A percentile compares a stretch with the other conserved stretches of the same genome.
Conservation (phyloP, 2,888 invertebrate genomes). For the Myopa testacea region DNA sequence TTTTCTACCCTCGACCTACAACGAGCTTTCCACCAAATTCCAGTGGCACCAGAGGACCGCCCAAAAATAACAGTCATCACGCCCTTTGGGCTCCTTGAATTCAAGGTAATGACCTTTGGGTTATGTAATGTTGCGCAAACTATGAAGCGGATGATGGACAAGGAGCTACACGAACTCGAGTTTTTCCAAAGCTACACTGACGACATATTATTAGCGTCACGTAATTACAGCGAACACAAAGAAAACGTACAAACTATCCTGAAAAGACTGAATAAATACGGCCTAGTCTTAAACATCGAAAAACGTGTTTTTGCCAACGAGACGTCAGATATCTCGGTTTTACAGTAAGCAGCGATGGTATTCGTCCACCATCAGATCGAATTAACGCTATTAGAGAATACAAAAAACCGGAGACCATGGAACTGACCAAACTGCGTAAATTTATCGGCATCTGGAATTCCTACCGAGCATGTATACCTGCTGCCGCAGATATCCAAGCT, state of each 20-base stretch:
- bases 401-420: constrained; percentile 21
- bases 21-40: constrained; percentile 50
- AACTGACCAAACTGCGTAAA: constrained; percentile 36
- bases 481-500: constrained; percentile 24
- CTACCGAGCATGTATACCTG: constrained; percentile 7
- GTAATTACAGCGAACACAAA: constrained; percentile 22
- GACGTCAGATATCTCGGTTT: background rate
- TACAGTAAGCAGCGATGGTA: background rate
- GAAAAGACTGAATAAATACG: background rate
- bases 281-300: background rate
- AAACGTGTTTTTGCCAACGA: background rate
- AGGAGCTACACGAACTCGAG: constrained; percentile 47
- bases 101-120: constrained; percentile 56
- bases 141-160: constrained; percentile 59
- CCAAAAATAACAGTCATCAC: constrained; percentile 37
- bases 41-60: constrained; percentile 23
- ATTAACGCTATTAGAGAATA: constrained; percentile 21
- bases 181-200: constrained; percentile 48
- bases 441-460: constrained; percentile 38
- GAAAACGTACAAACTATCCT: constrained; percentile 10
- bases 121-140: constrained; percentile 59
- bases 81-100: constrained; percentile 54
- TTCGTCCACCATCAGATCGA: background rate
- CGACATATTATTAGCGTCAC: constrained; percentile 36
- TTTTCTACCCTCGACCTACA: constrained; percentile 52